phyloP scores from a whole-genome alignment of 2,888 invertebrate genomes.

The Strigamia transsilvanica region DNA sequence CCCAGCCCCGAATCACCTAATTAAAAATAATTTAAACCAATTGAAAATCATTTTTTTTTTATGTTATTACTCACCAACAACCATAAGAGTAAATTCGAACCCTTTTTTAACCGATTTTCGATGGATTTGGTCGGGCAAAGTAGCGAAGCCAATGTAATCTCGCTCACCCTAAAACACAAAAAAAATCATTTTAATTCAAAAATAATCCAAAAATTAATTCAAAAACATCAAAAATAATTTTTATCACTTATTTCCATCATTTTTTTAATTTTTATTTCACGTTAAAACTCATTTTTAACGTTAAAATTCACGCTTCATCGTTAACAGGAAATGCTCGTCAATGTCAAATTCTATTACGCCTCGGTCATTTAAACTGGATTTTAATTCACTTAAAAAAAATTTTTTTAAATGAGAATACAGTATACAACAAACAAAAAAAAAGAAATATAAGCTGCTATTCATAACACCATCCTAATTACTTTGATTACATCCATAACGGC shows the following conservation, averaged over 20 bases:
- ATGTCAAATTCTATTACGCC: constrained; percentile 21
- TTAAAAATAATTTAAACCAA: constrained; percentile 55
- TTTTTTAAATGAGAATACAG: not conserved
- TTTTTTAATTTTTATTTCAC: not conserved
- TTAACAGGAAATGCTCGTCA: constrained; percentile 30
- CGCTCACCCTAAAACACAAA: constrained; percentile 62
- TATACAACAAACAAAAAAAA: not conserved
- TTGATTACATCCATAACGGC: not conserved
- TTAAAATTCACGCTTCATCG: not conserved
- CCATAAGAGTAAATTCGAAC: constrained; percentile 96
- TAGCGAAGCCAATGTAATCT: constrained; percentile 93
- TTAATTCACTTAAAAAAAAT: not conserved
- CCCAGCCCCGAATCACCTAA: constrained; percentile 87
- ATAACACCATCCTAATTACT: not conserved
- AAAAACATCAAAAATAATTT: not conserved
- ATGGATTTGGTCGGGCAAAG: constrained; percentile 94
- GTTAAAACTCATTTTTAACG: not conserved
- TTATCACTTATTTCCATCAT: not conserved
- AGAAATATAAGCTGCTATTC: not conserved
- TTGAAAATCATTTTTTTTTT: not conserved
- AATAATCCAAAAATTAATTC: not conserved
- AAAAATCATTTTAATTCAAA: not conserved
- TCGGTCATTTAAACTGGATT: constrained; percentile 1
- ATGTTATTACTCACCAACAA: constrained; percentile 72
- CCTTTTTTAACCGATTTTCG: constrained; percentile 95